phyloP scores from a whole-genome alignment of 2,113 vertebrate genomes.

The Mesoclemmys tuberculata region DNA sequence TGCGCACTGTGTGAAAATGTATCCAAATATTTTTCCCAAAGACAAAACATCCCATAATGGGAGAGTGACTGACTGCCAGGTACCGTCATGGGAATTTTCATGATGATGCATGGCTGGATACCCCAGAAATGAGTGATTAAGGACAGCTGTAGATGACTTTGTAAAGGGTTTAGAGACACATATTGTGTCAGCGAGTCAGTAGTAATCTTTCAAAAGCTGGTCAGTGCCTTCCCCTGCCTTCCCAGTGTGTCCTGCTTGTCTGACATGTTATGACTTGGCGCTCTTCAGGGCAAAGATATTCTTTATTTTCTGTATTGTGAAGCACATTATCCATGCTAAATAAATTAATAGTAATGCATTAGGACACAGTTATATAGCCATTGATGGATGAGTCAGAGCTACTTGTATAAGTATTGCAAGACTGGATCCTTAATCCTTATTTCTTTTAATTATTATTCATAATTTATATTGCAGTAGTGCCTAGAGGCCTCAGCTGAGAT shows the following conservation, averaged over 20 bases:
- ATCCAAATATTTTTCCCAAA: fast-evolving
- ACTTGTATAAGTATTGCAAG: not conserved
- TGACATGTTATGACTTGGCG: fast-evolving
- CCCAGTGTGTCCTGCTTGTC: not conserved
- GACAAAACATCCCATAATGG: fast-evolving
- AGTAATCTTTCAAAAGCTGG: not conserved
- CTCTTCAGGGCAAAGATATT: not conserved
- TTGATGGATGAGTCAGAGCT: not conserved
- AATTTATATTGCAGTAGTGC: not conserved
- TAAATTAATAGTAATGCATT: not conserved
- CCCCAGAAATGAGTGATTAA: not conserved
- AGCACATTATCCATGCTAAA: not conserved
- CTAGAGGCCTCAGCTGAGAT: not conserved
- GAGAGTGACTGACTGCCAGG: not conserved
- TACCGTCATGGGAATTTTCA: fast-evolving
- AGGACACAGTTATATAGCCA: constrained; percentile 3
- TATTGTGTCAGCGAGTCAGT: fast-evolving
- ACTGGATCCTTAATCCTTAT: not conserved
- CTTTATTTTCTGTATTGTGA: not conserved
- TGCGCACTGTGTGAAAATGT: not conserved
- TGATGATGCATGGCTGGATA: not conserved
- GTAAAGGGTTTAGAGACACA: not conserved
- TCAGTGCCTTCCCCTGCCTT: not conserved
- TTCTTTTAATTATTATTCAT: not conserved
- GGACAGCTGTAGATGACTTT: not conserved